Percentiles rank a stretch among this genome's conserved stretches.
Evolutionary conservation across 2,888 invertebrate species (phyloP).

Genomic region (Candidula unifasciata): DNA sequence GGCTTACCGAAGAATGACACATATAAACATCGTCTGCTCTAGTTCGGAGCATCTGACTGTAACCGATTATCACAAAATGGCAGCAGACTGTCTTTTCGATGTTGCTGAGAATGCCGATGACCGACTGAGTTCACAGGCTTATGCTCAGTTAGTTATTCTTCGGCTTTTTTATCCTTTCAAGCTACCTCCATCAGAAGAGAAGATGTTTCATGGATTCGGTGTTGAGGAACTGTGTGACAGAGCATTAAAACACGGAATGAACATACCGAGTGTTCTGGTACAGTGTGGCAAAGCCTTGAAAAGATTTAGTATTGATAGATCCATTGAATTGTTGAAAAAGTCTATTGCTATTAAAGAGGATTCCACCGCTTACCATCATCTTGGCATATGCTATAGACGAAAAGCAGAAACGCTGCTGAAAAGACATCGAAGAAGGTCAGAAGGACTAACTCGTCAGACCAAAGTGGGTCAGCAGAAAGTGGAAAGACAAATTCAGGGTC

Average conservation of each 20-base stretch:
- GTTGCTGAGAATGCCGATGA: background rate
- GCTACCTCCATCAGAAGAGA: background rate
- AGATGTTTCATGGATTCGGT: background rate
- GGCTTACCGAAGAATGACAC: slow-evolving; percentile 1
- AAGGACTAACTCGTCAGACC: too few species aligned
- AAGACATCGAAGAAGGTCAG: too few species aligned
- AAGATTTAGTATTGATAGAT: background rate
- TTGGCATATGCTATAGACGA: slow-evolving; percentile 2
- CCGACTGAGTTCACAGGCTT: background rate
- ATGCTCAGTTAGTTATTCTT: background rate
- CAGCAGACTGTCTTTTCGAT: slow-evolving; percentile 1
- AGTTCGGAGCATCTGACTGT: background rate
- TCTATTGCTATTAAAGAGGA: background rate
- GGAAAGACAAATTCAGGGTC: too few species aligned
- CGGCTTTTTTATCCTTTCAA: background rate
- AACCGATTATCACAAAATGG: background rate
- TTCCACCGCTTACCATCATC: slow-evolving; percentile 5
- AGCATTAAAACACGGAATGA: background rate
- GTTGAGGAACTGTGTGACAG: background rate
- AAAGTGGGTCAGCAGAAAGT: too few species aligned
- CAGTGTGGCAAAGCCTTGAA: background rate
- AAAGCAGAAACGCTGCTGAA: slow-evolving; percentile 2
- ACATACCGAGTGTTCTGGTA: background rate
- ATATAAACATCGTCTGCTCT: slow-evolving; percentile 3
- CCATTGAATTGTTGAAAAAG: background rate